Conservation (phyloP, 2,888 invertebrate species). For the Amphipyra tragopoginis region DNA sequence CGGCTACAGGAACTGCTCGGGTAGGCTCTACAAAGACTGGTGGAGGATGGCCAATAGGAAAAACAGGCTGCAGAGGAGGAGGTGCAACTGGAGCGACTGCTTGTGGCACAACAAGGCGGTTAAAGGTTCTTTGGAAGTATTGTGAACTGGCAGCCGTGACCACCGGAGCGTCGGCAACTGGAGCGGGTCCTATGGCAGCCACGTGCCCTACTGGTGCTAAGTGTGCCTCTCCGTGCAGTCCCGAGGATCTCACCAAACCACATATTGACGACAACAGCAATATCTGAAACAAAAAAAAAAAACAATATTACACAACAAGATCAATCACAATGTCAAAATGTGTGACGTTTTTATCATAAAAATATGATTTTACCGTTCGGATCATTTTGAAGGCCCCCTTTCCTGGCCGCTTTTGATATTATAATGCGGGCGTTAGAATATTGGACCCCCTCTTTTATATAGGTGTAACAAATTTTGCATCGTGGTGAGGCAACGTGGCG, state of each 20-base stretch:
- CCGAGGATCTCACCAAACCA: conserved; percentile 73
- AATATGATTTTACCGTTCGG: conserved; percentile 69
- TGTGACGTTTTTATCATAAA: conserved; percentile 20
- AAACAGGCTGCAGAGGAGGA: conserved; percentile 50
- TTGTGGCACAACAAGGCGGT: conserved; percentile 80
- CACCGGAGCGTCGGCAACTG: conserved; percentile 80
- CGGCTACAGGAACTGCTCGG: conserved; percentile 44
- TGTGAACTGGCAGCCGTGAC: conserved; percentile 92
- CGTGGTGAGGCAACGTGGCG: conserved; percentile 83
- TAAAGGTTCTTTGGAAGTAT: conserved; percentile 91
- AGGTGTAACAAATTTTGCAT: conserved; percentile 90
- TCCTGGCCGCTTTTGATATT: conserved; percentile 77
- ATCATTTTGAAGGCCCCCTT: conserved; percentile 77
- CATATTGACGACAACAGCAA: conserved; percentile 70
- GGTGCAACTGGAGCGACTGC: conserved; percentile 41
- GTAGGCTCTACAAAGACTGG: conserved; percentile 55
- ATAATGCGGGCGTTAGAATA: conserved; percentile 86
- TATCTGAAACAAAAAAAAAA: conserved; percentile 70
- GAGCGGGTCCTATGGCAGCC: conserved; percentile 43
- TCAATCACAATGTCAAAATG: conserved; percentile 14
- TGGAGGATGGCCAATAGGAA: conserved; percentile 64
- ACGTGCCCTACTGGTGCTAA: conserved; percentile 45
- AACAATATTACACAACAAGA: conserved; percentile 13
- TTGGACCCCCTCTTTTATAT: conserved; percentile 86
- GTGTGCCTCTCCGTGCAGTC: conserved; percentile 63